Percentiles rank a stretch among this genome's conserved stretches.
phyloP scores from a whole-genome alignment of 2,888 invertebrate species.

The Acleris laterana region DNA sequence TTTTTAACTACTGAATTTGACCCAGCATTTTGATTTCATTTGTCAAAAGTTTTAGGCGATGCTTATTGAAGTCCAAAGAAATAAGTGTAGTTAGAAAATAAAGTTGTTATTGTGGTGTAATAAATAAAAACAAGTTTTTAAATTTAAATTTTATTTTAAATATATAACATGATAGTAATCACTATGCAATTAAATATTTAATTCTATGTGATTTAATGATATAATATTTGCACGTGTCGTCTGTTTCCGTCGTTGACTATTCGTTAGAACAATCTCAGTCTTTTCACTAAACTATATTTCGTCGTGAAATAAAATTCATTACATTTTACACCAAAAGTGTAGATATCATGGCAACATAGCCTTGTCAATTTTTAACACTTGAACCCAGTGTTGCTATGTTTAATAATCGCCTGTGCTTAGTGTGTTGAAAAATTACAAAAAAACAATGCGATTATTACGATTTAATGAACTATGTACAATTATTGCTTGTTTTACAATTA shows the following conservation, averaged over 20 bases:
- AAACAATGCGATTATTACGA: slow-evolving; percentile 36
- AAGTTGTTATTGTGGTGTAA: too few species aligned
- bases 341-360: slow-evolving; percentile 21
- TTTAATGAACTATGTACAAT: slow-evolving; percentile 37
- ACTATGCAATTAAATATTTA: slow-evolving; percentile 69
- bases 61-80: too few species aligned
- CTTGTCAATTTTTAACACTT: slow-evolving; percentile 1
- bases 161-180: slow-evolving; percentile 80
- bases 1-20: too few species aligned
- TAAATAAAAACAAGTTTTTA: slow-evolving; percentile 29
- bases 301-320: slow-evolving; percentile 39
- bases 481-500: slow-evolving; percentile 39
- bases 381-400: slow-evolving; percentile 30
- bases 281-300: slow-evolving; percentile 58
- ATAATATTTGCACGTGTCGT: slow-evolving; percentile 62
- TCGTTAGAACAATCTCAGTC: slow-evolving; percentile 70
- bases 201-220: slow-evolving; percentile 77
- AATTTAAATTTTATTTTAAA: slow-evolving; percentile 77
- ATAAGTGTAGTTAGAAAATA: too few species aligned
- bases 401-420: slow-evolving; percentile 35
- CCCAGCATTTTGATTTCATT: too few species aligned
- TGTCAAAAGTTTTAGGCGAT: too few species aligned
- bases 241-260: slow-evolving; percentile 51
- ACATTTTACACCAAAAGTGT: slow-evolving; percentile 24
- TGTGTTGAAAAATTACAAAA: slow-evolving; percentile 39